phyloP scores from a whole-genome alignment of 2,113 vertebrate species.

The Gavia stellata region DNA sequence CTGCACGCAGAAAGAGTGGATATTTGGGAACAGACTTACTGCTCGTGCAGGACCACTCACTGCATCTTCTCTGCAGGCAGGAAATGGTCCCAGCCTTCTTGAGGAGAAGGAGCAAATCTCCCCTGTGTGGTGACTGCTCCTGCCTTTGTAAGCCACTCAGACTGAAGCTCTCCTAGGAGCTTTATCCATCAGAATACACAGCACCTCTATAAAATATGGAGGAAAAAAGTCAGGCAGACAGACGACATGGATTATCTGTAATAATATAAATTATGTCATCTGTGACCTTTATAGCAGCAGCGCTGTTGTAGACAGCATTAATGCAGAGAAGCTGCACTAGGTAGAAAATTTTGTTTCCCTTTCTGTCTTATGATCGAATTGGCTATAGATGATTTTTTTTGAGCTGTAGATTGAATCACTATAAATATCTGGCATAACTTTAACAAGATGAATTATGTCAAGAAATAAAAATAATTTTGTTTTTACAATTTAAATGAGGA shows the following conservation, averaged over 20 bases:
- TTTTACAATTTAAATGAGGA: background rate
- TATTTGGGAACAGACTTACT: background rate
- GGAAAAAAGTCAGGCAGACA: background rate
- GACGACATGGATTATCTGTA: conserved; percentile 20
- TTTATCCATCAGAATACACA: background rate
- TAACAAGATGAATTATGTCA: background rate
- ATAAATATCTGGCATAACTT: background rate
- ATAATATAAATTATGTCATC: conserved; percentile 25
- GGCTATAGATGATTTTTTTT: background rate
- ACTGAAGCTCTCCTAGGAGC: background rate
- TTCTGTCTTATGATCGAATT: background rate
- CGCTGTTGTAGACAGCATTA: background rate
- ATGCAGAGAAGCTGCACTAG: background rate
- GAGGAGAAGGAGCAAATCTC: background rate
- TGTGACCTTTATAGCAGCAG: conserved; percentile 41
- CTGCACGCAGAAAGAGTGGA: background rate
- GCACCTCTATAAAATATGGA: background rate
- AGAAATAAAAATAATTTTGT: background rate
- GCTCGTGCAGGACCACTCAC: background rate
- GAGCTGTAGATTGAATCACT: background rate
- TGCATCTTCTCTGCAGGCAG: background rate
- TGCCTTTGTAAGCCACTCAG: background rate
- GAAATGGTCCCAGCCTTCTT: background rate
- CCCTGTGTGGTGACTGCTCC: background rate
- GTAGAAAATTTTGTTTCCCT: conserved; percentile 26